A percentile compares a stretch with the other conserved stretches of the same genome.
These are phyloP conservation scores for Rhineura floridana DNA, from an alignment of 2,113 vertebrate genomes.

Conservation along the genomic window DNA sequence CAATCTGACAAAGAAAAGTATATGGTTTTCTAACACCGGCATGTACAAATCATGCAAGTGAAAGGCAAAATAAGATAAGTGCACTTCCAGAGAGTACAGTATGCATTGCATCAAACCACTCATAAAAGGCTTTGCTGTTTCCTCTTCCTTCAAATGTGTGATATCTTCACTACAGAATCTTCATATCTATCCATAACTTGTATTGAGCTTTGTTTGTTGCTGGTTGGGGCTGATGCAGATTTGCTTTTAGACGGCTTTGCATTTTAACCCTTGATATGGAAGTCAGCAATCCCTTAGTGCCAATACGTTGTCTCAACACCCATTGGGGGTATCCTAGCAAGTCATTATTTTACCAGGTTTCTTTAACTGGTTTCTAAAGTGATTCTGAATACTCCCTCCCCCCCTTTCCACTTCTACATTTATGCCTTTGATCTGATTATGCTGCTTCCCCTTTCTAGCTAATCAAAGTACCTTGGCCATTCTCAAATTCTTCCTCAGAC, in stretches of 20 bases:
- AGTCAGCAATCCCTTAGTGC: background rate
- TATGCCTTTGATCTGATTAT: background rate
- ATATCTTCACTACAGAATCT: background rate
- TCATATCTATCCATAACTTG: background rate
- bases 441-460: background rate
- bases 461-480: background rate
- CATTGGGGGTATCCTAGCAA: background rate
- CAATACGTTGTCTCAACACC: background rate
- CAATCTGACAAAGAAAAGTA: slow-evolving; percentile 31
- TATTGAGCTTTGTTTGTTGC: background rate
- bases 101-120: background rate
- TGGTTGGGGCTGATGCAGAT: background rate
- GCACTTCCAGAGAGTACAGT: background rate
- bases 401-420: background rate
- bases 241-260: background rate
- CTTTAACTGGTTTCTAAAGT: background rate
- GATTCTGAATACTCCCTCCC: background rate
- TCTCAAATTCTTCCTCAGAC: no score
- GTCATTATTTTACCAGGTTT: background rate
- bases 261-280: background rate
- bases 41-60: accelerated
- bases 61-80: slow-evolving; percentile 5
- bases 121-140: accelerated
- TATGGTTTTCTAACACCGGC: background rate
- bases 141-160: background rate